Percentiles rank a stretch among this genome's conserved stretches.
Evolutionary conservation across 2,797 vertebrate species (phyloP).

Genomic region (Halcyon badia): DNA sequence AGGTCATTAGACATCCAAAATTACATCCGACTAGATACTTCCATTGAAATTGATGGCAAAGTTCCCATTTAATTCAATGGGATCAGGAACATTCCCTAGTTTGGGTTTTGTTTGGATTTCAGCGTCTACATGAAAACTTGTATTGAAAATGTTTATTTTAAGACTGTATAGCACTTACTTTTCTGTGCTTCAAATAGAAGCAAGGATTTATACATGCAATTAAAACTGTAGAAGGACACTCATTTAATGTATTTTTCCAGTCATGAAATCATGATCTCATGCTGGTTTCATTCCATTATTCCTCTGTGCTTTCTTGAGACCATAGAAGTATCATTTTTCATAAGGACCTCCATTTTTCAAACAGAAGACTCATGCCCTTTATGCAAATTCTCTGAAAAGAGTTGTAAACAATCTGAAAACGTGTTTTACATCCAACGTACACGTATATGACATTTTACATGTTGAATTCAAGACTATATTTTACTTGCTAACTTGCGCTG

Average conservation of each 20-base stretch:
- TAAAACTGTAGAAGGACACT: constrained; percentile 43
- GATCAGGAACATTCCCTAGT: constrained; percentile 60
- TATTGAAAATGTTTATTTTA: constrained; percentile 61
- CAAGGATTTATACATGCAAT: constrained; percentile 54
- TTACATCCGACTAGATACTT: neutral
- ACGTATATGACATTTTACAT: neutral
- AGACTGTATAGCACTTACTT: constrained; percentile 41
- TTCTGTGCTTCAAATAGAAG: constrained; percentile 51
- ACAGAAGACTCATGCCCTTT: neutral
- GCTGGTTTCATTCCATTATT: constrained; percentile 23
- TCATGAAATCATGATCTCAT: constrained; percentile 32
- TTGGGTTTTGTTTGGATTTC: constrained; percentile 69
- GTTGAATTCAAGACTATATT: neutral
- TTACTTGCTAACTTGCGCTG: neutral
- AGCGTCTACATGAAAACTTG: constrained; percentile 46
- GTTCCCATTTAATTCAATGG: constrained; percentile 66
- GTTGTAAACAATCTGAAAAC: constrained; percentile 2
- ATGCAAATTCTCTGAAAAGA: neutral
- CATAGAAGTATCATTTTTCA: constrained; percentile 2
- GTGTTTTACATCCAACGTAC: neutral
- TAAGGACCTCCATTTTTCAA: constrained; percentile 24
- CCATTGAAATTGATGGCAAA: constrained; percentile 25
- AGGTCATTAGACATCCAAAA: neutral
- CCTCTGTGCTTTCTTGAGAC: neutral
- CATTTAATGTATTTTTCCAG: constrained; percentile 66